Conservation (phyloP, 2,888 invertebrate species). For the Adelognathus sp. region DNA sequence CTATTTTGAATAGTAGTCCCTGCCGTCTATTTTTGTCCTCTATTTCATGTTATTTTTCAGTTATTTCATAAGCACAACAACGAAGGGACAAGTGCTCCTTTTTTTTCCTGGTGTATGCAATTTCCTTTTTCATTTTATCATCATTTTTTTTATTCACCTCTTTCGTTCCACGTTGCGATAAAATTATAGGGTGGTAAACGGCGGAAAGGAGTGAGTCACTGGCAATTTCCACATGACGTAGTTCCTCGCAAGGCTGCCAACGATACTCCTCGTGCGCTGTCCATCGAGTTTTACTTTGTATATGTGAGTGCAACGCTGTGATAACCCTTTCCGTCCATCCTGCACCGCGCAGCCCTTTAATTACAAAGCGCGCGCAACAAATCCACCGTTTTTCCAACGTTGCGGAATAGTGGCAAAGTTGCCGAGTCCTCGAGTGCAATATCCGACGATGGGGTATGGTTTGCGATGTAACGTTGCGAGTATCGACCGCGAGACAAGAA, state of each 20-base stretch:
- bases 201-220: conserved; percentile 57
- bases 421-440: not conserved
- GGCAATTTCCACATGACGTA: conserved; percentile 53
- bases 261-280: not conserved
- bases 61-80: conserved; percentile 26
- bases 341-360: conserved; percentile 45
- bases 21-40: not conserved
- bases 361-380: conserved; percentile 48
- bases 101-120: not conserved
- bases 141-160: not conserved
- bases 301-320: not conserved
- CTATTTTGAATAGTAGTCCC: not conserved
- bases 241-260: not conserved
- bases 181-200: conserved; percentile 55
- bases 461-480: not conserved
- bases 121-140: conserved; percentile 4
- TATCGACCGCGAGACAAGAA: not conserved
- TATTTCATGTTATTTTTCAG: conserved; percentile 21
- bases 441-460: not conserved
- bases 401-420: not conserved
- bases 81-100: conserved; percentile 4
- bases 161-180: conserved; percentile 40
- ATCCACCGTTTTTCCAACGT: conserved; percentile 4
- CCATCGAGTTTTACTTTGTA: not conserved
- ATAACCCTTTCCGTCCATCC: not conserved